Evolutionary conservation across 2,888 invertebrate genomes (phyloP).

Genomic region (Rhopalosiphum nymphaeae): DNA sequence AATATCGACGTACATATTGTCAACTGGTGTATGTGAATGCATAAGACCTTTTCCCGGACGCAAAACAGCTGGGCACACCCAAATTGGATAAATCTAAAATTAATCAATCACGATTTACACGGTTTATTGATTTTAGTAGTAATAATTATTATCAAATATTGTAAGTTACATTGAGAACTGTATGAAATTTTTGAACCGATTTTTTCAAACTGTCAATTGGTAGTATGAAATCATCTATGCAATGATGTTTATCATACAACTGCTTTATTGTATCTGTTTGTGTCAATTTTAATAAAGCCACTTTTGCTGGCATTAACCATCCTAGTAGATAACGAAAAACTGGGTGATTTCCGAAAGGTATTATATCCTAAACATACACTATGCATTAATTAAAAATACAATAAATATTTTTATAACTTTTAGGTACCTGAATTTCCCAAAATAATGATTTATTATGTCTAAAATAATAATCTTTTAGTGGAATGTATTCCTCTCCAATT

Average conservation of each 20-base stretch:
- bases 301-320: slow-evolving; percentile 87
- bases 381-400: background rate
- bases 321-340: slow-evolving; percentile 82
- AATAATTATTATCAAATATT: background rate
- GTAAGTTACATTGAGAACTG: slow-evolving; percentile 75
- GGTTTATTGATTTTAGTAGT: background rate
- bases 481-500: slow-evolving; percentile 78
- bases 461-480: slow-evolving; percentile 85
- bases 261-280: slow-evolving; percentile 79
- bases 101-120: background rate
- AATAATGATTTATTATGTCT: slow-evolving; percentile 84
- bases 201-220: slow-evolving; percentile 76
- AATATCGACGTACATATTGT: slow-evolving; percentile 80
- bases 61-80: slow-evolving; percentile 85
- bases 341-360: slow-evolving; percentile 84
- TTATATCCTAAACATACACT: slow-evolving; percentile 77
- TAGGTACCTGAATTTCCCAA: slow-evolving; percentile 82
- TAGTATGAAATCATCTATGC: slow-evolving; percentile 86
- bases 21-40: slow-evolving; percentile 71
- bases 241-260: slow-evolving; percentile 82
- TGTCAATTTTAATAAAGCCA: slow-evolving; percentile 83
- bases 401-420: background rate
- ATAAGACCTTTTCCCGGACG: slow-evolving; percentile 80
- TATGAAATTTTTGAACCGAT: slow-evolving; percentile 77
- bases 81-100: slow-evolving; percentile 82